Percentiles rank a stretch among this genome's conserved stretches.
Conservation (phyloP, 1,140 invertebrate species). For the Theocolax elegans region DNA sequence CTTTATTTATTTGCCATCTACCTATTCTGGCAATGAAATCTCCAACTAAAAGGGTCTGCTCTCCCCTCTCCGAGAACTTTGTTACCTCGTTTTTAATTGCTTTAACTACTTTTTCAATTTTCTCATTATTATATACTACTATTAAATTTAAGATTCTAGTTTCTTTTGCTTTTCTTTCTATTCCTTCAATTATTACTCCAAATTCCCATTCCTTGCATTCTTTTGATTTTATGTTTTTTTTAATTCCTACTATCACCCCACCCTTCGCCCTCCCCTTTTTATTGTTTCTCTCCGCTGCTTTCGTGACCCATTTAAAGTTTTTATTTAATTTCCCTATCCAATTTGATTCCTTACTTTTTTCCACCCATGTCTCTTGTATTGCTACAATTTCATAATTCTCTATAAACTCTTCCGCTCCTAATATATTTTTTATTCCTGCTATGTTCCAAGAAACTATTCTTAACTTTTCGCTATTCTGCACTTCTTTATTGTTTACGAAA, state of each 20-base stretch:
- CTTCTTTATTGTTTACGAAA: too few relatives aligned
- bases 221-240: neutral
- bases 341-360: neutral
- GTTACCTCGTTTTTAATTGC: neutral
- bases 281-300: neutral
- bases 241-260: neutral
- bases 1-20: too few relatives aligned
- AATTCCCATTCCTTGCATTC: too few relatives aligned
- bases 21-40: neutral
- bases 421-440: neutral
- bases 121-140: too few relatives aligned
- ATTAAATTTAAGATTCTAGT: too few relatives aligned
- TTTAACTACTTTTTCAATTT: too few relatives aligned
- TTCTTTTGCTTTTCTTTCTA: neutral
- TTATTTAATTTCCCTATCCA: neutral
- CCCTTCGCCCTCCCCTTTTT: too few relatives aligned
- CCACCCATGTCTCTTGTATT: conserved; percentile 2
- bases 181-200: neutral
- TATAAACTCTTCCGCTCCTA: neutral
- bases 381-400: neutral
- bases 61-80: neutral
- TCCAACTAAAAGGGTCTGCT: neutral
- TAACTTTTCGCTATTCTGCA: too few relatives aligned
- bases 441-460: neutral
- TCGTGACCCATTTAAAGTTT: neutral